These are phyloP conservation scores for Halcyon senegalensis DNA, from an alignment of 2,113 vertebrate genomes.

Conservation along the genomic window DNA sequence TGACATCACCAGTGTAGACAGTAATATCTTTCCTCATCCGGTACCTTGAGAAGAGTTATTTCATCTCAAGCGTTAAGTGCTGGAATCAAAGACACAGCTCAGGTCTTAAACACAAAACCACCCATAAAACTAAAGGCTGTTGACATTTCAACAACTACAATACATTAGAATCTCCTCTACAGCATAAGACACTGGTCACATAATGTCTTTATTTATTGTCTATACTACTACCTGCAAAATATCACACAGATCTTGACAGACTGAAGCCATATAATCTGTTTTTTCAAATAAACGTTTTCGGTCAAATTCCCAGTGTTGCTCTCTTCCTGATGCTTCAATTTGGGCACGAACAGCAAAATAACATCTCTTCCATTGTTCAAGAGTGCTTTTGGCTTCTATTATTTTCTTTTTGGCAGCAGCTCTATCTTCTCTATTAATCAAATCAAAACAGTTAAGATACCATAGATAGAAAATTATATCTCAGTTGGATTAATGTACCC, in stretches of 20 bases:
- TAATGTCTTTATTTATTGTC: not conserved
- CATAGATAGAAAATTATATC: not conserved
- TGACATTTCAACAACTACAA: not conserved
- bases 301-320: constrained; percentile 93
- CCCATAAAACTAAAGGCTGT: not conserved
- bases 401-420: constrained; percentile 78
- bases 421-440: constrained; percentile 78
- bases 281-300: constrained; percentile 88
- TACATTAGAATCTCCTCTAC: not conserved
- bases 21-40: not conserved
- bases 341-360: constrained; percentile 86
- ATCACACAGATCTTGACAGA: constrained; percentile 87
- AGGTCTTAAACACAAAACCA: not conserved
- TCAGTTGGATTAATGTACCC: not conserved
- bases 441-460: not conserved
- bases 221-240: constrained; percentile 83
- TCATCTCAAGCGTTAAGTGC: rapidly evolving
- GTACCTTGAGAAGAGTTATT: not conserved
- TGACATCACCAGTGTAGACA: not conserved
- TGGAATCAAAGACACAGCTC: not conserved
- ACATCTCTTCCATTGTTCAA: constrained; percentile 86
- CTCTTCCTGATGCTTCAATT: constrained; percentile 84
- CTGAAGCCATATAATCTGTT: constrained; percentile 87
- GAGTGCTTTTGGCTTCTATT: constrained; percentile 79
- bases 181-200: not conserved